A percentile compares a stretch with the other conserved stretches of the same genome.
phyloP scores from a whole-genome alignment of 2,888 invertebrate species.

The Heliothis peltigera region DNA sequence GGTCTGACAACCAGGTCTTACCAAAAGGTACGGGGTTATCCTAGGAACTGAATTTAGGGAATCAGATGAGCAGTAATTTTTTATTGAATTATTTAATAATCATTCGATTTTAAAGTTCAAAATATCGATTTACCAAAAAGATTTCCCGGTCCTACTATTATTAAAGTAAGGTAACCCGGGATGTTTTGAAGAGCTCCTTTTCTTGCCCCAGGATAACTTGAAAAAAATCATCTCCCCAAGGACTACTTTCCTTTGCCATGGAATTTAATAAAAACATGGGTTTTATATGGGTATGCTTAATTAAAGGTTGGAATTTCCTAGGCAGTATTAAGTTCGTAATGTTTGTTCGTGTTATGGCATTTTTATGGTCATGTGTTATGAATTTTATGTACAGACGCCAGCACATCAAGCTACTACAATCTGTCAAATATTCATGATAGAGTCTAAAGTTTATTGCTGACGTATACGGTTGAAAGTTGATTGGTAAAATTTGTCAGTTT shows the following conservation, averaged over 20 bases:
- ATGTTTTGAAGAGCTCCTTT: conserved; percentile 42
- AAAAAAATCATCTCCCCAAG: conserved; percentile 36
- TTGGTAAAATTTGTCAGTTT: too few relatives aligned
- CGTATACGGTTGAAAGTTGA: too few relatives aligned
- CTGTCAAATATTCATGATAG: too few relatives aligned
- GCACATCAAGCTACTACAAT: too few relatives aligned
- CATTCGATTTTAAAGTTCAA: conserved; percentile 7
- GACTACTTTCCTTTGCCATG: conserved; percentile 24
- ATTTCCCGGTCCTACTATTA: conserved; percentile 12
- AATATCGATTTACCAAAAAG: conserved; percentile 2
- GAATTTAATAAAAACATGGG: conserved; percentile 63
- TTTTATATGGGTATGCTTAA: conserved; percentile 38
- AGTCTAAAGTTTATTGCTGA: too few relatives aligned
- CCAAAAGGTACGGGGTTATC: too few relatives aligned
- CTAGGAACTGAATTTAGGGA: too few relatives aligned
- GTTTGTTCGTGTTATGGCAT: neutral
- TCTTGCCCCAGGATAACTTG: conserved; percentile 16
- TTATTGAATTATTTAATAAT: too few relatives aligned
- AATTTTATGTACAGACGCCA: neutral
- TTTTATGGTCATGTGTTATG: neutral
- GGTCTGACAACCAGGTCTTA: too few relatives aligned
- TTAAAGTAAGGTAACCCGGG: conserved; percentile 28
- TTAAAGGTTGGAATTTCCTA: conserved; percentile 38
- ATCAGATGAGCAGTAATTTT: too few relatives aligned
- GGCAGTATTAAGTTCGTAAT: conserved; percentile 29